Percentiles rank a stretch among this genome's conserved stretches.
Conservation (phyloP, 2,113 vertebrate species). For the Pardalotus punctatus region DNA sequence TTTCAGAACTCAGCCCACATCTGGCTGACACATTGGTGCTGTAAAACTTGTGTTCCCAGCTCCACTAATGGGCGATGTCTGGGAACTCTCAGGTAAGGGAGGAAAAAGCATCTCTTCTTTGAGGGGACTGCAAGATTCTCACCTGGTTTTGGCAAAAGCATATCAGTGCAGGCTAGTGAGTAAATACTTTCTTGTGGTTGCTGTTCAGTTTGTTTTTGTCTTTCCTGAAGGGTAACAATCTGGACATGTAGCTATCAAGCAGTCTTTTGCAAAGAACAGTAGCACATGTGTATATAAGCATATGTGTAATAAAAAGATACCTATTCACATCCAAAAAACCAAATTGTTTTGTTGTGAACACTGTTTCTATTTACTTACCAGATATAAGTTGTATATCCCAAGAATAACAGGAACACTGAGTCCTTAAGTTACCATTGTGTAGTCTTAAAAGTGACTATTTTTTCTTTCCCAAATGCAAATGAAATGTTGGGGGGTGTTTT, state of each 20-base stretch:
- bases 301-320: background rate
- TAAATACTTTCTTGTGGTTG: background rate
- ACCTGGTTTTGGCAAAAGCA: background rate
- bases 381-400: background rate
- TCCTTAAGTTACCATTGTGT: background rate
- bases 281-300: background rate
- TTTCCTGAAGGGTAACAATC: background rate
- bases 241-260: background rate
- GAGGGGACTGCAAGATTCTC: background rate
- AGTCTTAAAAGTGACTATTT: fast-evolving
- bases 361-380: background rate
- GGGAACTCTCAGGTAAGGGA: background rate
- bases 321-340: background rate
- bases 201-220: background rate
- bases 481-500: background rate
- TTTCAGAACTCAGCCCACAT: background rate
- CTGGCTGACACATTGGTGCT: background rate
- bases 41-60: background rate
- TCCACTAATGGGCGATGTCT: background rate
- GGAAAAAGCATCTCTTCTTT: background rate
- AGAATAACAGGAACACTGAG: background rate
- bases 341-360: background rate
- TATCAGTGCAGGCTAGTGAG: background rate
- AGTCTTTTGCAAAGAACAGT: background rate
- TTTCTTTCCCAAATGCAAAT: background rate